Base-by-base conservation (phyloP, 2,113 vertebrate genomes). In the Potamarius usumacintae region DNA sequence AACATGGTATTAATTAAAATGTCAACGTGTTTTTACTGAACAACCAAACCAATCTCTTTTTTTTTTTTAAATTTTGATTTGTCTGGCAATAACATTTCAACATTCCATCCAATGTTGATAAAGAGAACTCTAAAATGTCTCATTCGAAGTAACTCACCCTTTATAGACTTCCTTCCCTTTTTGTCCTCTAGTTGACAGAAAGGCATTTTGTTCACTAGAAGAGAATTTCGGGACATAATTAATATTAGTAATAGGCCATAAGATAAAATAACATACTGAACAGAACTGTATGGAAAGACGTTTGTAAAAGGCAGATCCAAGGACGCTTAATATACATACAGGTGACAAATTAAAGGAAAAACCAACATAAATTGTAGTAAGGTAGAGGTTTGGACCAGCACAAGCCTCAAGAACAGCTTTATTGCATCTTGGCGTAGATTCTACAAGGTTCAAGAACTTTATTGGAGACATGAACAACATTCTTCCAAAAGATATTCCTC, bases 171-270 rank as follows among this genome's bases (percentile, higher is more conserved):
- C 84, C 69, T 95, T 90, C 90, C 94, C 81, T 95, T 95, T 69
- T 86, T 53, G 0, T 96, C 95, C 6, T 96, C 95, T 90, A 96
- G 95, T 79, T 96, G 91, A 84, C 95, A 96, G 92, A 96, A 96
- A 71, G 94, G 91, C 94, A 96, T 96, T 92, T 95, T 95, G 92
- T 96, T 96, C 8, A 96, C 95, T 96, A 91, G 50, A 82, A 25
- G 53, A 82, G 83, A 86, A 53, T 30, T 20, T 63, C 84, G 53
- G 65, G 42, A 83, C 81, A 84, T 27, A 3, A 72, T 27, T 81
- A 53, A 72, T 17, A 17, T 30, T 2, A 27, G 52, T 10, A 42
- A 48, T 78, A 48, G 27, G 18, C 2, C 20, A 84, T 55, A 69
- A n/a, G 58, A 86, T 3, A 86, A 6, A 53, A 53, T 5, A 11